A percentile compares a stretch with the other conserved stretches of the same genome.
phyloP scores from a whole-genome alignment of 2,113 vertebrate species.

The Fregetta grallaria region DNA sequence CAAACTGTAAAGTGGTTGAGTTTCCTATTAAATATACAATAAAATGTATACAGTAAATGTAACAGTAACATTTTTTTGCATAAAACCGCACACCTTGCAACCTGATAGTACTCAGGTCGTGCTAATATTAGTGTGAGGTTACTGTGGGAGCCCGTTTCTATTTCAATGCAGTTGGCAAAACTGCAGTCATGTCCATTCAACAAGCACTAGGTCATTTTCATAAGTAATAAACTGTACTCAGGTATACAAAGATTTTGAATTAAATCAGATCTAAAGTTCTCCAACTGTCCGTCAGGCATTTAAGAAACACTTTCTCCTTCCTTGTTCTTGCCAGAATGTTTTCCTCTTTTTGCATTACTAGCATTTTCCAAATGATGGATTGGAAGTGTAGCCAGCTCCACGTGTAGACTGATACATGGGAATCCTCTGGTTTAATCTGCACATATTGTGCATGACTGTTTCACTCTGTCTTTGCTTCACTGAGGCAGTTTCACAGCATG shows the following conservation, averaged over 20 bases:
- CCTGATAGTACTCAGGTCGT: neutral
- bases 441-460: neutral
- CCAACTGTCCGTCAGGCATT: neutral
- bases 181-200: neutral
- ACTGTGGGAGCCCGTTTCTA: neutral
- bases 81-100: neutral
- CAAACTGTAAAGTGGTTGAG: neutral
- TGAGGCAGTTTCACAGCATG: conserved; percentile 40
- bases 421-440: neutral
- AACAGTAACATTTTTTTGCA: neutral
- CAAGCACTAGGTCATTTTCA: neutral
- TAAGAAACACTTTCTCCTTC: neutral
- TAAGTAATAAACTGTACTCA: neutral
- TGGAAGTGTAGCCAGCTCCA: neutral
- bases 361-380: neutral
- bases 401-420: neutral
- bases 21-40: neutral
- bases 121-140: neutral
- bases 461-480: conserved; percentile 34
- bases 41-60: neutral
- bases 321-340: neutral
- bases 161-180: neutral
- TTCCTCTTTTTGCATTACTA: neutral
- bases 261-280: neutral
- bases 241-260: neutral